Evolutionary conservation across 2,888 invertebrate species (phyloP), one percentile per base, ranked within the genome.

Genomic region (Trachelus tabidus): DNA sequence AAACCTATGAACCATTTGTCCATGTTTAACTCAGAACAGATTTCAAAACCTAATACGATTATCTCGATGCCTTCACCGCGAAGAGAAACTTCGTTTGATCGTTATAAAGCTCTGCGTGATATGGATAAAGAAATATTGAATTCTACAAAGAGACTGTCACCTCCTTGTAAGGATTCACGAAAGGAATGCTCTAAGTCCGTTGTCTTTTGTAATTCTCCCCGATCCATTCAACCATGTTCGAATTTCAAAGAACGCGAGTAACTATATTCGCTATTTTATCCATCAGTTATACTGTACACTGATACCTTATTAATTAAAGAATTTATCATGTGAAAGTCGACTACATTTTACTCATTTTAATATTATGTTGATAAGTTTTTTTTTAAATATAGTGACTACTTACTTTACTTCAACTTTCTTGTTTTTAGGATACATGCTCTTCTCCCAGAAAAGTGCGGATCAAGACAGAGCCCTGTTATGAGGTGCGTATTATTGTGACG

Each of bases 121-220:
- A 81, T 84, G 75, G 88, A 88, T 76, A 77, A 69, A 33, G 73
- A 78, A 34, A 83, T 83, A 68, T 74, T 79, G 11, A 76, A 56
- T 30, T 77, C 76, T 31, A 76, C 73, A 73, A 79, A 76, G 68
- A 80, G 79, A 79, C 73, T 81, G 23, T 77, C 75, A 9, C 73
- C 31, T 12, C 15, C 37, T n/a, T 56, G 56, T 56, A 56, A 56
- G 56, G 56, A 56, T 56, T 56, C 56, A 56, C 23, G 56, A 23
- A 56, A 56, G 56, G 56, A 56, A 56, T 56, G 23, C 56, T 56
- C 56, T 23, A 23, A 56, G 56, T 35, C 35, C 73, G 75, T 68
- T n/a, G 15, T 71, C 71, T 34, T 34, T 31, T 71, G 31, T 71
- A 31, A 71, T 71, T 71, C 34, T 15, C 30, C 34, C 30, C 34